These are phyloP conservation scores for Macrostomum lignano DNA, from an alignment of 1,140 invertebrate species.

Conservation along the genomic window DNA sequence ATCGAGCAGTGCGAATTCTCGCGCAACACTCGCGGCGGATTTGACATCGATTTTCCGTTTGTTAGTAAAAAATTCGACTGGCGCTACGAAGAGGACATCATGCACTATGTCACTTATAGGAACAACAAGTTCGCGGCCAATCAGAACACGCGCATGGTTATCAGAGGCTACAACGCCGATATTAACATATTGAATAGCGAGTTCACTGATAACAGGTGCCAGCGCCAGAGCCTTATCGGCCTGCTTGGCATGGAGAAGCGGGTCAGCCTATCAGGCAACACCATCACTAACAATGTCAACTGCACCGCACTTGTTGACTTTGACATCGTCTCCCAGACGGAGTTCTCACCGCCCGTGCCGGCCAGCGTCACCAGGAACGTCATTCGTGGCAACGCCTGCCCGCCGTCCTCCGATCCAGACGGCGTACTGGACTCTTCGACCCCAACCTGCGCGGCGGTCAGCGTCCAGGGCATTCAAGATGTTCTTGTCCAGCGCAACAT, in stretches of 20 bases:
- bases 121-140: constrained; percentile 7
- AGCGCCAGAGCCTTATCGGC: constrained; percentile 41
- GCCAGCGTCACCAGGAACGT: constrained; percentile 50
- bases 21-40: constrained; percentile 39
- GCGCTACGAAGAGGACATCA: constrained; percentile 6
- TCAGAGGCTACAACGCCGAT: constrained; percentile 57
- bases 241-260: constrained; percentile 86
- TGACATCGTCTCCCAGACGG: constrained; percentile 59
- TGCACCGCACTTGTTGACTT: constrained; percentile 55
- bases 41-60: constrained; percentile 35
- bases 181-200: constrained; percentile 46
- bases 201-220: constrained; percentile 58
- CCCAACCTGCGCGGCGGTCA: constrained; percentile 49
- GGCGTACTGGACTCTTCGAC: constrained; percentile 9
- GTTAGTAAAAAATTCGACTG: constrained; percentile 8
- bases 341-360: constrained; percentile 51
- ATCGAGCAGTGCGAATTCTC: constrained; percentile 44
- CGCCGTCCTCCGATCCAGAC: constrained; percentile 8
- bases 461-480: constrained; percentile 72
- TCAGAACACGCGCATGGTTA: constrained; percentile 6
- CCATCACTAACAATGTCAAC: constrained; percentile 48
- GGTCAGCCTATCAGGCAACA: constrained; percentile 42
- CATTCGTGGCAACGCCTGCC: constrained; percentile 39
- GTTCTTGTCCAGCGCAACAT: constrained; percentile 63
- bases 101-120: constrained; percentile 4